Evolutionary conservation across 2,113 vertebrate species (phyloP).

Genomic region (Camelus dromedarius): DNA sequence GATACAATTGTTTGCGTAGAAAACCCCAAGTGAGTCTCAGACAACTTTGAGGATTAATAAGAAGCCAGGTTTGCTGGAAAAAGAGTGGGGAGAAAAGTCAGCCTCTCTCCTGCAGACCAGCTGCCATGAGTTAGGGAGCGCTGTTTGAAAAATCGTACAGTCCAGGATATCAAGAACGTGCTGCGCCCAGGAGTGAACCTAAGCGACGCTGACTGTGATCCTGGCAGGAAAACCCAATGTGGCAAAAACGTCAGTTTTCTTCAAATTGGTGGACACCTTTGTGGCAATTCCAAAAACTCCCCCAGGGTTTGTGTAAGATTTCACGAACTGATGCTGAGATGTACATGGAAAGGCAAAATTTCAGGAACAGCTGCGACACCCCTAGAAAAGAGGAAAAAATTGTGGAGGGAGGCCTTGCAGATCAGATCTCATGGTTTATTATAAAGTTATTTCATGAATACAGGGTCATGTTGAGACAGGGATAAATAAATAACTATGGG

Average conservation of each 20-base stretch:
- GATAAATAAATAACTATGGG: too few relatives aligned
- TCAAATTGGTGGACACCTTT: rapidly evolving
- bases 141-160: rapidly evolving
- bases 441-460: not conserved
- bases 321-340: not conserved
- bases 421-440: rapidly evolving
- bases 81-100: rapidly evolving
- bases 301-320: not conserved
- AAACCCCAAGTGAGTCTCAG: not conserved
- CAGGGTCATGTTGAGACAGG: not conserved
- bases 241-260: not conserved
- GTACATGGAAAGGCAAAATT: too few relatives aligned
- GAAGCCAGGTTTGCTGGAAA: not conserved
- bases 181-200: not conserved
- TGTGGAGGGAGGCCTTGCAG: not conserved
- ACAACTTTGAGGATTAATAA: rapidly evolving
- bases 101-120: rapidly evolving
- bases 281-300: not conserved
- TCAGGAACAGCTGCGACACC: not conserved
- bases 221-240: too few relatives aligned
- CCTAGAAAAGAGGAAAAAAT: rapidly evolving
- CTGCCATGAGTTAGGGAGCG: rapidly evolving
- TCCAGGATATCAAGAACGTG: rapidly evolving
- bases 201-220: too few relatives aligned
- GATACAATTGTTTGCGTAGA: rapidly evolving